These are phyloP conservation scores for Agrypnia vestita DNA, from an alignment of 1,140 invertebrate species.

Conservation along the genomic window DNA sequence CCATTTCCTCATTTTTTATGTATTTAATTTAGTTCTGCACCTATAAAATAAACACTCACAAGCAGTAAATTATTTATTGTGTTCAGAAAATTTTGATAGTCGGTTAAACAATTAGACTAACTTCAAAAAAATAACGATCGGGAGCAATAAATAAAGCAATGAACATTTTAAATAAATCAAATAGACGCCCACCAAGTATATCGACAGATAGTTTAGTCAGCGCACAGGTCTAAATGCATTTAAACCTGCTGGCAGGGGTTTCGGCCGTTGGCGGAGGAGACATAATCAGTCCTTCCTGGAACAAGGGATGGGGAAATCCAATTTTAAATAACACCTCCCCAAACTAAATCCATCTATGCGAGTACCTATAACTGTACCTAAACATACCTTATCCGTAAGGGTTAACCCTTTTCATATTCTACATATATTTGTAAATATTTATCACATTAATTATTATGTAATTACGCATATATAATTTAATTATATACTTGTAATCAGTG, in stretches of 20 bases:
- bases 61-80: no score
- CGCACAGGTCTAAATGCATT: neutral
- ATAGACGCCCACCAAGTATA: no score
- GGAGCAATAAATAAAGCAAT: no score
- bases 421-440: neutral
- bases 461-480: no score
- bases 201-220: neutral
- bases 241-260: neutral
- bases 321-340: constrained; percentile 56
- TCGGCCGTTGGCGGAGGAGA: constrained; percentile 9
- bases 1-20: no score
- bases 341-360: constrained; percentile 21
- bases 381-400: constrained; percentile 1
- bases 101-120: no score
- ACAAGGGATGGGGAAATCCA: constrained; percentile 52
- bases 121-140: no score
- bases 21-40: no score
- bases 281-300: neutral
- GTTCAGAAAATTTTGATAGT: no score
- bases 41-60: no score
- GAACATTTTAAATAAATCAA: no score
- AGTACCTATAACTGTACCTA: neutral
- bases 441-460: neutral
- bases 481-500: no score
- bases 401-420: neutral